phyloP scores from a whole-genome alignment of 2,113 vertebrate genomes.

The Rhadina sibilatrix region DNA sequence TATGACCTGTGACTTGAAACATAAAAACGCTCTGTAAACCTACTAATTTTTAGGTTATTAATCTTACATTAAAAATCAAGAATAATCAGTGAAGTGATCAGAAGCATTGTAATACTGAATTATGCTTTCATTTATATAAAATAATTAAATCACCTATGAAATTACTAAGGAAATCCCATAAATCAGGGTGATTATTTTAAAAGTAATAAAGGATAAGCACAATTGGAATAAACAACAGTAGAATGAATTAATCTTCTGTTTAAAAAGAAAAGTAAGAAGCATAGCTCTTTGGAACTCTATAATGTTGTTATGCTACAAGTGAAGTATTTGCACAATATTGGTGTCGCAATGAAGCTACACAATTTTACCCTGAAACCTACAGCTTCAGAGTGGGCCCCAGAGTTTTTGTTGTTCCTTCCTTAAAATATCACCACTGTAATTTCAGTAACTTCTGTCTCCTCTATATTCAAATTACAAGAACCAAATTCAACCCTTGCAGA shows the following conservation, averaged over 20 bases:
- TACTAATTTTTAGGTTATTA: not conserved
- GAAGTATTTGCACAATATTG: not conserved
- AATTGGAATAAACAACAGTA: not conserved
- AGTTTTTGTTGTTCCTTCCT: conserved; percentile 46
- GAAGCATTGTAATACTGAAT: not conserved
- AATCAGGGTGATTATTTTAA: not conserved
- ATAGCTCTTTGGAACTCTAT: not conserved
- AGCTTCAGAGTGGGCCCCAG: not conserved
- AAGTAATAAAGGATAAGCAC: not conserved
- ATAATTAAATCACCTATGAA: not conserved
- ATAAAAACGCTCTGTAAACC: not conserved
- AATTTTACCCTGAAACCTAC: conserved; percentile 17
- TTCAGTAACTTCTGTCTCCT: conserved; percentile 49
- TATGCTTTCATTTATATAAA: not conserved
- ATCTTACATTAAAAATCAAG: not conserved
- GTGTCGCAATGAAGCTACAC: not conserved
- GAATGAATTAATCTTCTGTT: not conserved
- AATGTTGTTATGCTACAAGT: not conserved
- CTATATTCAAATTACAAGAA: conserved; percentile 39
- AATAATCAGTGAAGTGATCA: not conserved
- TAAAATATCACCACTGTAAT: conserved; percentile 30
- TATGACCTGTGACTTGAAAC: not conserved
- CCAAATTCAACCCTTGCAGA: not conserved
- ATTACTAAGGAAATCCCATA: not conserved
- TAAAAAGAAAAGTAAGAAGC: not conserved